Base-by-base conservation (phyloP, 2,113 vertebrate genomes). In the Gambusia holbrooki region DNA sequence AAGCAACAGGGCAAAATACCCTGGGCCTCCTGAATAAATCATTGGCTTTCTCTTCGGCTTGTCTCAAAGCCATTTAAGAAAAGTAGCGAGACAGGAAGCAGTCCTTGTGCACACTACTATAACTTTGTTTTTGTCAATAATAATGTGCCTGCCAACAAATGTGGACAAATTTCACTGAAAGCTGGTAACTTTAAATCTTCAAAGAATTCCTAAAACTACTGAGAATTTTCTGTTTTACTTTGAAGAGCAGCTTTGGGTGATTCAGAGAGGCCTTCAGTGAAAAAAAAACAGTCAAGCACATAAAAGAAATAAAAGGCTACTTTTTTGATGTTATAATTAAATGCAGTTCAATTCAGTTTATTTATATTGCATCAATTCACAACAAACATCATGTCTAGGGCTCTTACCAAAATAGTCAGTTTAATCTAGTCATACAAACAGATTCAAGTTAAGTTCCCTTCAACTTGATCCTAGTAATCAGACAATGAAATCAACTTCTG, bases 1-100 rank as follows among this genome's bases (percentile, higher is more conserved):
- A 76, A 91, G 90, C 88, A 92, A 87, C 81, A 89, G 84, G 87
- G 67, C 80, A 80, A 88, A 92, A 89, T 82, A 85, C 85, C 78
- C 29, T 73, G 85, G 88, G 87, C 73, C 81, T 76, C 84, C 69
- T 89, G 75, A 92, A 93, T 93, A 92, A 92, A 90, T 93, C 85
- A 92, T 84, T 74, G 69, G 71, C 66, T 85, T 88, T 84, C 76
- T 84, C 76, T 81, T 28, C 87, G 74, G 62, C 62, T 82, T 83
- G 83, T 72, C 84, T 82, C 73, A 81, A 68, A 76, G 63, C 83
- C 63, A 78, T 91, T 87, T 90, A 63, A 80, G 66, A 71, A 72
- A 32, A 80, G 76, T 62, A 88, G 66, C 62, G 14, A 12, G 68
- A 77, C 37, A 77, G 69, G 82, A 89, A 73, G 79, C 69, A 60